Base-by-base conservation (phyloP, 2,113 vertebrate species). In the Aramus guarauna region DNA sequence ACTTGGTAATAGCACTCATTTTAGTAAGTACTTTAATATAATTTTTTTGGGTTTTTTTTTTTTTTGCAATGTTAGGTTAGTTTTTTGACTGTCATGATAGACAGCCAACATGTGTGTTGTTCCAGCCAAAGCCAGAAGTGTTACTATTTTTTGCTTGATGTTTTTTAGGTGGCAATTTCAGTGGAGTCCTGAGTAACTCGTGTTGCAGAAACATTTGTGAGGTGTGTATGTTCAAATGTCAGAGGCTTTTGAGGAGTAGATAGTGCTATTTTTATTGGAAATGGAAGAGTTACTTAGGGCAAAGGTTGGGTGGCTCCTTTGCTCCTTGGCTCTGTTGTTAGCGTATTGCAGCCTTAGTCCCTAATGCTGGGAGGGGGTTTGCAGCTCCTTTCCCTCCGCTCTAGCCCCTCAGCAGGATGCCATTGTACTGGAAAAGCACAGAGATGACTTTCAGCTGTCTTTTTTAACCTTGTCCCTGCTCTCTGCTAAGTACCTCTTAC, bases 61-160 rank as follows among this genome's bases (percentile, higher is more conserved):
- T 93, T 85, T n/a, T 72, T 90, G 48, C 67, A 67, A 4, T 23
- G 71, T 64, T 84, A 36, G 15, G 13, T 93, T 81, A 55, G 64
- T 93, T 91, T 90, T 60, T 85, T 72, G 62, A 32, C 50, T 73
- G 53, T 36, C 22, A 0, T 86, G 95, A 76, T 15, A 83, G 94
- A 86, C 81, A 81, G 84, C 27, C 36, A 47, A 62, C 75, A 58
- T 58, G 27, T 69, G 85, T 77, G 60, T 9, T 71, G 75, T 71
- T 77, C 58, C 50, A 80, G 91, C 68, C 68, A 58, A 37, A 86
- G 79, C 64, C 92, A 92, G 45, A 83, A 85, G 82, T 45, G 85
- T 94, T 96, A n/a, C 88, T 96, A 45, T 90, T 91, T 95, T 88
- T 92, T 86, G 67, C 88, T 45, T 90, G 67, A 21, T 63, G 22